Base-by-base conservation (phyloP, 2,888 invertebrate species). In the Orchesella flavescens region DNA sequence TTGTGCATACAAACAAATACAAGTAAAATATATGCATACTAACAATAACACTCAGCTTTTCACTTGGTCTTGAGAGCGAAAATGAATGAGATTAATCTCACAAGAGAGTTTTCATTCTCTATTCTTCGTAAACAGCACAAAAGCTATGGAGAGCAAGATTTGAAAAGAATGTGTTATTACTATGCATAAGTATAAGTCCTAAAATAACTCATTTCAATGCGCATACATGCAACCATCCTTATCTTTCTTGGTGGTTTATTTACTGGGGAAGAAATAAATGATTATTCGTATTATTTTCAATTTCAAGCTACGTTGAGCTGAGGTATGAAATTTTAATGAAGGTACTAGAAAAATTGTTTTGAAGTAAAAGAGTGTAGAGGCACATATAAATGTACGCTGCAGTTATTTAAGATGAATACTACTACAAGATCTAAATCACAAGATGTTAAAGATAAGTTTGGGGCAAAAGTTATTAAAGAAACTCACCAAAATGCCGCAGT, bases 291-390 rank as follows among this genome's bases (percentile, higher is more conserved):
- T 72, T 63, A 72, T 72, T 79, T 72, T 79, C 63, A 61, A 71
- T 80, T 80, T 73, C 79, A 80, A 66, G 55, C 72, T 66, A 72
- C 43, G 68, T 53, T 17, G 23, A 59, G 57, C 59, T 65, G 80
- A 73, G 57, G 66, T 66, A 74, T 74, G 57, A 80, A 73, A 80
- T 21, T 72, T 66, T 65, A 71, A 78, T 71, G 77, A 66, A 69
- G 44, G 15, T 34, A 9, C 46, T 46, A 59, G 24, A 78, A 46
- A 61, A 15, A 7, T 24, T 7, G 15, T 46, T 24, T 61, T 19
- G 21, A 10, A 34, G 34, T 7, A 34, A 4, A 2, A 34, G 34
- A 34, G 34, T 34, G 34, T 34, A 34, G 34, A 34, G n/a, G n/a
- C n/a, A n/a, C n/a, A n/a, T 34, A 34, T 34, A 34, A 4, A 34